Percentiles rank a stretch among this genome's conserved stretches.
phyloP scores from a whole-genome alignment of 2,797 vertebrate genomes.

The Cercopithecus neglectus region DNA sequence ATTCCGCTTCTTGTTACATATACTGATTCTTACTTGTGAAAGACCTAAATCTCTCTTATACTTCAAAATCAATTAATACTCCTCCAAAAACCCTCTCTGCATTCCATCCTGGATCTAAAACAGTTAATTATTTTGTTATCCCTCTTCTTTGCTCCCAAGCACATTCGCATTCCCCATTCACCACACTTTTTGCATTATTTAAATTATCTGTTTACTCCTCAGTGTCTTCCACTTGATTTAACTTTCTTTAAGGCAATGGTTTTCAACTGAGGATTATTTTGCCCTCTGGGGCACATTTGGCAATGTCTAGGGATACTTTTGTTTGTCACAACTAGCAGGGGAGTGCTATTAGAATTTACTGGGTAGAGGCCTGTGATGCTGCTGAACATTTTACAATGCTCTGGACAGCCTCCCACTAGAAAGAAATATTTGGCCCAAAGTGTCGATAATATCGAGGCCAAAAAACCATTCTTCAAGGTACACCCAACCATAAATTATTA shows the following conservation, averaged over 20 bases:
- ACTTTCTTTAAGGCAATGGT: neutral
- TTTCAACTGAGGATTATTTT: neutral
- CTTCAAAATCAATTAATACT: neutral
- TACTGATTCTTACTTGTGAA: neutral
- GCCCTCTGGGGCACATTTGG: neutral
- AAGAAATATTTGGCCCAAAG: neutral
- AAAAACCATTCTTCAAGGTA: neutral
- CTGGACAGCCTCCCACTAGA: neutral
- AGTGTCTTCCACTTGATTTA: neutral
- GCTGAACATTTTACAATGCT: neutral
- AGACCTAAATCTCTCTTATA: neutral
- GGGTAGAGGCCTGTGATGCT: neutral
- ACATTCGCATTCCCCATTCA: neutral
- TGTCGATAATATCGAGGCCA: neutral
- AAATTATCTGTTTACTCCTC: neutral
- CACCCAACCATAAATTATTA: neutral
- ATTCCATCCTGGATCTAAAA: neutral
- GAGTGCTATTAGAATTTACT: neutral
- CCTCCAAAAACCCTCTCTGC: neutral
- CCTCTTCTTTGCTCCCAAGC: neutral
- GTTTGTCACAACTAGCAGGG: neutral
- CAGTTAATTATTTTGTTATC: neutral
- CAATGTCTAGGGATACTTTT: neutral
- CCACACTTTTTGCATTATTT: neutral
- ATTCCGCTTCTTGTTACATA: neutral